These are phyloP conservation scores for Panurus biarmicus DNA, from an alignment of 2,113 vertebrate species.

Conservation along the genomic window DNA sequence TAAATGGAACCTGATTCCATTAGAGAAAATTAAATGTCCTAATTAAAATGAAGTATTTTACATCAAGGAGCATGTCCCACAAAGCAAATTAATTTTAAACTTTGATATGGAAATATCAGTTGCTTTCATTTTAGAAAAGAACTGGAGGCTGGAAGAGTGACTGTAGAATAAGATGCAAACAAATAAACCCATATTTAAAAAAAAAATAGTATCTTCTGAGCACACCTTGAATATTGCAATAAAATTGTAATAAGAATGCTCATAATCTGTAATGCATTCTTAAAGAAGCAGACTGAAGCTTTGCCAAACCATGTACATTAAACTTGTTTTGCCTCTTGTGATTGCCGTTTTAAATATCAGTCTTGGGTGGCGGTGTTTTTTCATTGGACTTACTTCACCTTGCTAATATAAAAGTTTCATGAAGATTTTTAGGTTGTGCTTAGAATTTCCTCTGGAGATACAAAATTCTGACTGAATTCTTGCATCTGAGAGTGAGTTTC, in stretches of 20 bases:
- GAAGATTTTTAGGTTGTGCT: neutral
- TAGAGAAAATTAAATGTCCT: constrained; percentile 42
- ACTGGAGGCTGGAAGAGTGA: constrained; percentile 17
- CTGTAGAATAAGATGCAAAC: constrained; percentile 40
- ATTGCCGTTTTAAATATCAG: neutral
- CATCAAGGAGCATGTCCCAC: constrained; percentile 39
- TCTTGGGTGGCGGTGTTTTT: neutral
- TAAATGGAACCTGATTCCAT: constrained; percentile 35
- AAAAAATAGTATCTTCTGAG: neutral
- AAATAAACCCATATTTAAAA: constrained; percentile 19
- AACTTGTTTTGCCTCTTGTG: constrained; percentile 26
- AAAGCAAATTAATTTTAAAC: constrained; percentile 58
- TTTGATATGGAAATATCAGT: constrained; percentile 62
- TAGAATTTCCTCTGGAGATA: neutral
- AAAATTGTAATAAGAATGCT: constrained; percentile 34
- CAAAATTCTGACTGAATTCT: neutral
- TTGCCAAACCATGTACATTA: neutral
- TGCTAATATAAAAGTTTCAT: neutral
- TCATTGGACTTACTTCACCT: neutral
- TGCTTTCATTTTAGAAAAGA: constrained; percentile 43
- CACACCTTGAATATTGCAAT: constrained; percentile 35
- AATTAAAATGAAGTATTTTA: constrained; percentile 54
- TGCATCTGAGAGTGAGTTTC: neutral
- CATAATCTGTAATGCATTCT: neutral
- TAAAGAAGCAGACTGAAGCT: neutral